Percentiles rank a stretch among this genome's conserved stretches.
Conservation (phyloP, 2,113 vertebrate genomes). For the Phrynosoma blainvillii region DNA sequence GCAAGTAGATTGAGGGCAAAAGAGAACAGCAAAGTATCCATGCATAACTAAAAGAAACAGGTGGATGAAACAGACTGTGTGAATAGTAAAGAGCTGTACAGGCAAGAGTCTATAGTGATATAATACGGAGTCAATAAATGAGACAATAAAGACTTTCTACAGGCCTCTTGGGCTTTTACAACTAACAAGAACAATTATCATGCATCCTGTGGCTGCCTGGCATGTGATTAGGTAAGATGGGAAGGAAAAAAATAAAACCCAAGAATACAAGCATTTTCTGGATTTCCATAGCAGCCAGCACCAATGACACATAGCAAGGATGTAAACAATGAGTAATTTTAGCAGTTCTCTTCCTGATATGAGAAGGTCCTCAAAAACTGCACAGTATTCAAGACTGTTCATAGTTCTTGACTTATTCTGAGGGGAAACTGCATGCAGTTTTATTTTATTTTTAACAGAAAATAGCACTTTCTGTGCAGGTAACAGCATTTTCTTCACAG, state of each 20-base stretch:
- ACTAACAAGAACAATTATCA: slow-evolving; percentile 30
- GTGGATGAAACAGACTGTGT: slow-evolving; percentile 12
- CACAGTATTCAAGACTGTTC: too few relatives aligned
- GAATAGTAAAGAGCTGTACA: background rate
- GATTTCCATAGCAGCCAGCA: background rate
- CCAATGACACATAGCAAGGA: background rate
- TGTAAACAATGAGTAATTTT: too few relatives aligned
- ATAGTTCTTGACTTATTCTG: too few relatives aligned
- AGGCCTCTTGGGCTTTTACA: slow-evolving; percentile 21
- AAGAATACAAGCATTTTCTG: background rate
- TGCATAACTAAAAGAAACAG: slow-evolving; percentile 10
- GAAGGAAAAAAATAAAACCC: background rate
- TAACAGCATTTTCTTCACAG: too few relatives aligned
- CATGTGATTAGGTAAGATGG: slow-evolving; percentile 1
- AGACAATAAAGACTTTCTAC: slow-evolving; percentile 21
- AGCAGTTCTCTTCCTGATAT: too few relatives aligned
- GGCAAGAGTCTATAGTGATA: slow-evolving; percentile 11
- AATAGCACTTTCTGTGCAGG: too few relatives aligned
- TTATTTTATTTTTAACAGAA: too few relatives aligned
- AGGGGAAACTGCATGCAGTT: too few relatives aligned
- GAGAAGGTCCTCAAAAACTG: too few relatives aligned
- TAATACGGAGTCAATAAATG: slow-evolving; percentile 27
- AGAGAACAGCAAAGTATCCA: background rate
- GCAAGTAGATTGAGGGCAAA: background rate
- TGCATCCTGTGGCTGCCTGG: slow-evolving; percentile 10